Conservation (phyloP, 2,797 vertebrate genomes). For the Poeciliopsis gracilis region DNA sequence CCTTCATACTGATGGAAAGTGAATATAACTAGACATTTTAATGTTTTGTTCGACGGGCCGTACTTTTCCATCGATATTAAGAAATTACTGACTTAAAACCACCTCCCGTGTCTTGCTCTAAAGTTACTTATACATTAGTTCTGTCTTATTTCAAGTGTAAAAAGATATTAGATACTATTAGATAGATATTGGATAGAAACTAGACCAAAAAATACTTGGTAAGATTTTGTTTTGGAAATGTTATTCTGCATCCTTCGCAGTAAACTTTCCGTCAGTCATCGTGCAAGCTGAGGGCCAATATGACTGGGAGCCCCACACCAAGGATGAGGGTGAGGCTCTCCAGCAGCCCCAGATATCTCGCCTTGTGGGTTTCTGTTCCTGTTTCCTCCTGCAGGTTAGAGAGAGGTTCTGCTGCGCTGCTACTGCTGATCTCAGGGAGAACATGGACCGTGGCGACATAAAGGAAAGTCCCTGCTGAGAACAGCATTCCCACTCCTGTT, state of each 20-base stretch:
- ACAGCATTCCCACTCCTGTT: slow-evolving; percentile 80
- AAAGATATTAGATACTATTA: no score
- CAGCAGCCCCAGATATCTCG: slow-evolving; percentile 64
- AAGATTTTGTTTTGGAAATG: no score
- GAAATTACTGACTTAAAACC: no score
- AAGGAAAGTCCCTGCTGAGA: slow-evolving; percentile 82
- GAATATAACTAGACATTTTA: no score
- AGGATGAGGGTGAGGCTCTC: slow-evolving; percentile 80
- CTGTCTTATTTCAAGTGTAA: no score
- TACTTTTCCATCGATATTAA: no score
- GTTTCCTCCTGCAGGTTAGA: slow-evolving; percentile 44
- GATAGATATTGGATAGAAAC: no score
- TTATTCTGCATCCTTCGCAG: background rate
- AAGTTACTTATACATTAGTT: no score
- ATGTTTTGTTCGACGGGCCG: background rate
- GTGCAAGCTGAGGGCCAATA: slow-evolving; percentile 74
- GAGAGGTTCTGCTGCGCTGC: slow-evolving; percentile 33
- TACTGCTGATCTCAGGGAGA: slow-evolving; percentile 78
- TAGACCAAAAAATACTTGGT: no score
- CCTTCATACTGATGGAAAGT: no score
- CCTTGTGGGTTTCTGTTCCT: slow-evolving; percentile 28
- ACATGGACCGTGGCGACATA: slow-evolving; percentile 81
- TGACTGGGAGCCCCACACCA: slow-evolving; percentile 74
- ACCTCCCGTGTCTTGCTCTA: no score
- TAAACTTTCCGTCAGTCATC: slow-evolving; percentile 47